phyloP scores from a whole-genome alignment of 2,888 invertebrate species.

The Chrysotoxum bicinctum region DNA sequence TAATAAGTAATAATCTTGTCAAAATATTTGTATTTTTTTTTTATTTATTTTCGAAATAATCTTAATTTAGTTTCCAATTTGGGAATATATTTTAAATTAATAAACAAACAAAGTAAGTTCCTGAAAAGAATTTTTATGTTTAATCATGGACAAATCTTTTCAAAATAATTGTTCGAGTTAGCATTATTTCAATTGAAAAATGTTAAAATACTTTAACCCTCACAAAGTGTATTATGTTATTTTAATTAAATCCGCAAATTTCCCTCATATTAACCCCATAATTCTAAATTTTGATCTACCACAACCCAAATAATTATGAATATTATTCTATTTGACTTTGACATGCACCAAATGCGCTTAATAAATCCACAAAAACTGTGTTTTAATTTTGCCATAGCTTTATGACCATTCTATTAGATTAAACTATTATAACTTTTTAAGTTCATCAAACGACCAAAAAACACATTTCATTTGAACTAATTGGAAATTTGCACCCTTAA shows the following conservation, averaged over 20 bases:
- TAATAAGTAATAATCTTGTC: too few relatives aligned
- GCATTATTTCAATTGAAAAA: not conserved
- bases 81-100: too few relatives aligned
- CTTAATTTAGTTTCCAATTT: too few relatives aligned
- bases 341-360: not conserved
- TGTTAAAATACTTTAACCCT: not conserved
- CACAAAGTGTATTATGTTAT: not conserved
- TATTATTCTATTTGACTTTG: not conserved
- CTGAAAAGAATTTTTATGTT: not conserved
- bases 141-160: not conserved
- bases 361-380: not conserved
- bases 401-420: not conserved
- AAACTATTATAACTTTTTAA: not conserved
- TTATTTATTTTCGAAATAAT: too few relatives aligned
- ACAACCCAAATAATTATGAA: not conserved
- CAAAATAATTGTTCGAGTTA: not conserved
- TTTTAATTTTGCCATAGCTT: not conserved
- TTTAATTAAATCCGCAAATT: not conserved
- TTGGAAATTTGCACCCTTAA: conserved; percentile 14
- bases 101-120: not conserved
- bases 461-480: conserved; percentile 16
- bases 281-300: not conserved
- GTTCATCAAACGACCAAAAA: conserved; percentile 12
- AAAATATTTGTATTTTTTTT: too few relatives aligned
- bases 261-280: not conserved